Evolutionary conservation across 2,113 vertebrate genomes (phyloP).

Genomic region (Takifugu bimaculatus): DNA sequence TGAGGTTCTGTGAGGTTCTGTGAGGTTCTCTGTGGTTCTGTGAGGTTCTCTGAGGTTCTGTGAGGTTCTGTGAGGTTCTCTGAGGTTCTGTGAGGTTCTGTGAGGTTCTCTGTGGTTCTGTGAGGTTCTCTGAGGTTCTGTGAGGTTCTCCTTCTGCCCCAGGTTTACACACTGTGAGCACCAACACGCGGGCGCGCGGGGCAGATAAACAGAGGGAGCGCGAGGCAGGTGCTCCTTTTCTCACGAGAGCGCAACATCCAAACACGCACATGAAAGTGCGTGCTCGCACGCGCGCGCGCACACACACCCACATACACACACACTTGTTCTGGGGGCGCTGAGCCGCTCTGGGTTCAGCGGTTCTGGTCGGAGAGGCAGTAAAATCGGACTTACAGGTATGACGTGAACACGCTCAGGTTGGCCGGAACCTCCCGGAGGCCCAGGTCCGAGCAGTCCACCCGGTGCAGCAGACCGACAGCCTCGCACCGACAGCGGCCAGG

Average conservation of each 20-base stretch:
- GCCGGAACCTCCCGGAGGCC: constrained; percentile 50
- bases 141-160: too few species aligned
- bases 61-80: too few species aligned
- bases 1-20: too few species aligned
- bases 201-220: constrained; percentile 13
- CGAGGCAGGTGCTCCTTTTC: constrained; percentile 49
- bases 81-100: too few species aligned
- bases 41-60: too few species aligned
- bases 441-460: constrained; percentile 62
- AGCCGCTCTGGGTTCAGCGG: neutral
- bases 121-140: too few species aligned
- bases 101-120: too few species aligned
- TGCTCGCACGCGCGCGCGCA: neutral
- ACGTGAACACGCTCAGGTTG: constrained; percentile 60
- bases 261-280: neutral
- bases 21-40: too few species aligned
- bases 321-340: neutral
- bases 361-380: neutral
- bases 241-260: constrained; percentile 20
- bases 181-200: neutral
- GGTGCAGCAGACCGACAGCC: constrained; percentile 53
- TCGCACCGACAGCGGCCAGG: constrained; percentile 57
- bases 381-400: constrained; percentile 56
- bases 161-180: neutral
- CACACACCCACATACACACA: neutral